phyloP scores from a whole-genome alignment of 2,888 invertebrate species.

The Deilephila elpenor region DNA sequence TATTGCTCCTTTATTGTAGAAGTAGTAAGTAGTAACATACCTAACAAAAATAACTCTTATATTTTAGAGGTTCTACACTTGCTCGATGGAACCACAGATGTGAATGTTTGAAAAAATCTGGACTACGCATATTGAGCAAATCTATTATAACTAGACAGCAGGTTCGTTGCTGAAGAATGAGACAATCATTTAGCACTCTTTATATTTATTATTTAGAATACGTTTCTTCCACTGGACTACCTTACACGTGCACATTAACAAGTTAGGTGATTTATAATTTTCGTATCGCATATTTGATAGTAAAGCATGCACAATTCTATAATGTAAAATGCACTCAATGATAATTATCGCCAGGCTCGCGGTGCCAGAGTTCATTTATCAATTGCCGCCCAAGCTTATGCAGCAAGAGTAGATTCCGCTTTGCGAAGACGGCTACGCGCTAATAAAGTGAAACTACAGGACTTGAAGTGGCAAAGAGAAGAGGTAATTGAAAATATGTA shows the following conservation, averaged over 20 bases:
- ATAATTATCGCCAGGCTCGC: constrained; percentile 75
- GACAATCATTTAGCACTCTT: no score
- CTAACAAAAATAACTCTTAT: neutral
- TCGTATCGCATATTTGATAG: no score
- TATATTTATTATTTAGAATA: no score
- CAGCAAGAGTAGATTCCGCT: constrained; percentile 89
- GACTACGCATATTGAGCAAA: constrained; percentile 64
- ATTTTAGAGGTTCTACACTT: constrained; percentile 58
- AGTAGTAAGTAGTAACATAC: neutral
- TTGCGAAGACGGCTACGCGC: constrained; percentile 91
- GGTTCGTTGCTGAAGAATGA: constrained; percentile 45
- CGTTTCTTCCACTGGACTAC: no score
- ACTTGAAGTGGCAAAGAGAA: constrained; percentile 91
- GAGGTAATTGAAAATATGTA: constrained; percentile 75
- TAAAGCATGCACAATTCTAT: no score
- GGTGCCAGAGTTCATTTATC: constrained; percentile 88
- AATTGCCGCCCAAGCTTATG: constrained; percentile 89
- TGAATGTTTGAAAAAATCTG: constrained; percentile 61
- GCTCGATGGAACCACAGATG: constrained; percentile 69
- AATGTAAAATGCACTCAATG: no score
- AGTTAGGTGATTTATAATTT: neutral
- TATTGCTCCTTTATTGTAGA: neutral
- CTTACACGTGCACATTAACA: no score
- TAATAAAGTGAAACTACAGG: constrained; percentile 89
- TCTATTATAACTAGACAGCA: constrained; percentile 67